Evolutionary conservation across 1,140 invertebrate species (phyloP).

Genomic region (Apis laboriosa): DNA sequence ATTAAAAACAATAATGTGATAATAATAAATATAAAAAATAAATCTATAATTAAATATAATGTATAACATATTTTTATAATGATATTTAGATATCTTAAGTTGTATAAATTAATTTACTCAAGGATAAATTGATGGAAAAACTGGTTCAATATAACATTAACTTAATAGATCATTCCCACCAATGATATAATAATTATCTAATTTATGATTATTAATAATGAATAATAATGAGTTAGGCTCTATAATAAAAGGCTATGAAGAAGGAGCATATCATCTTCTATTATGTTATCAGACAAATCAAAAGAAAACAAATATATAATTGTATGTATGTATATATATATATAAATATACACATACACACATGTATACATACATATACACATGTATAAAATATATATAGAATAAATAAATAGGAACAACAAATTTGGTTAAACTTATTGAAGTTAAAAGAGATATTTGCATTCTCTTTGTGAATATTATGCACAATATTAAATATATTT

Average conservation of each 20-base stretch:
- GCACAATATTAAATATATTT: conserved; percentile 8
- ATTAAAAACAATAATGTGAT: conserved; percentile 15
- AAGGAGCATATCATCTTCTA: conserved; percentile 57
- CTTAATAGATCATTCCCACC: conserved; percentile 45
- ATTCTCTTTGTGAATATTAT: conserved; percentile 21
- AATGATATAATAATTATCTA: conserved; percentile 43
- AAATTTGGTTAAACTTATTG: conserved; percentile 31
- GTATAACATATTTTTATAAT: neutral
- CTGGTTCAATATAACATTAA: conserved; percentile 50
- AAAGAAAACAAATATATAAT: conserved; percentile 35
- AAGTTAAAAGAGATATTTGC: conserved; percentile 37
- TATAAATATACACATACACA: no score
- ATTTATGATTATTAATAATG: conserved; percentile 49
- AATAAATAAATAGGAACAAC: conserved; percentile 53
- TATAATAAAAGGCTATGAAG: conserved; percentile 61
- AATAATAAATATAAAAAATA: conserved; percentile 36
- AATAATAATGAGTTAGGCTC: conserved; percentile 60
- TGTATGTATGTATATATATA: neutral
- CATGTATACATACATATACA: no score
- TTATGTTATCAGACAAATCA: conserved; percentile 40
- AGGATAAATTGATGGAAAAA: conserved; percentile 50
- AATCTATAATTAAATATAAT: conserved; percentile 1
- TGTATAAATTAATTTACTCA: conserved; percentile 10
- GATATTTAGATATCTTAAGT: conserved; percentile 15
- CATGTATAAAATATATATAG: neutral